phyloP scores from a whole-genome alignment of 2,888 invertebrate genomes.

The Sarcophaga subvicina region DNA sequence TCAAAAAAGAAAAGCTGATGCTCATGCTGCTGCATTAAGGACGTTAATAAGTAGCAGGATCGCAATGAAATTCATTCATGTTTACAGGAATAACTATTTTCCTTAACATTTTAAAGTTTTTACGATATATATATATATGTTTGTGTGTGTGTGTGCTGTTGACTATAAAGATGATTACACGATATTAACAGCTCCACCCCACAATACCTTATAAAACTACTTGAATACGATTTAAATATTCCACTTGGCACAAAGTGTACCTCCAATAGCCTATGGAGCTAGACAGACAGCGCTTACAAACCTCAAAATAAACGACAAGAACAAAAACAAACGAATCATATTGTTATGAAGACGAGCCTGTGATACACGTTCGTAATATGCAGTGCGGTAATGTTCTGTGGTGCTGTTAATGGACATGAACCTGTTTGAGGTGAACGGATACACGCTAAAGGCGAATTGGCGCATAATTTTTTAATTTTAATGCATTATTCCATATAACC shows the following conservation, averaged over 20 bases:
- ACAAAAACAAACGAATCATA: neutral
- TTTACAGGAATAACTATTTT: neutral
- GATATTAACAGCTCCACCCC: constrained; percentile 72
- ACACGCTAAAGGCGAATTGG: constrained; percentile 62
- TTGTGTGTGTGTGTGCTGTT: constrained; percentile 40
- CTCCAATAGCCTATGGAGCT: constrained; percentile 40
- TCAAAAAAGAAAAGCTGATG: constrained; percentile 47
- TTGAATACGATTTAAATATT: constrained; percentile 22
- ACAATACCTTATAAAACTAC: constrained; percentile 27
- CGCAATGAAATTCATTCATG: neutral
- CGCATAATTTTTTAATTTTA: constrained; percentile 71
- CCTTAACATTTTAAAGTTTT: neutral
- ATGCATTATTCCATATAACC: constrained; percentile 46
- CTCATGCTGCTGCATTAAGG: constrained; percentile 19
- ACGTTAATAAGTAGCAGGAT: constrained; percentile 12
- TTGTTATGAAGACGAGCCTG: constrained; percentile 2
- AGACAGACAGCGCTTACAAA: constrained; percentile 26
- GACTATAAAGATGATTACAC: constrained; percentile 66
- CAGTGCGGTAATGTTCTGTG: neutral
- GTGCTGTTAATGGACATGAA: neutral
- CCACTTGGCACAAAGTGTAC: no score
- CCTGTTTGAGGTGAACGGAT: constrained; percentile 39
- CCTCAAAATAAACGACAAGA: constrained; percentile 2
- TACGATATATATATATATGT: constrained; percentile 12
- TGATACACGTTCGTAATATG: neutral